These are phyloP conservation scores for Siniperca undulata DNA, from an alignment of 2,797 vertebrate genomes.

Conservation along the genomic window DNA sequence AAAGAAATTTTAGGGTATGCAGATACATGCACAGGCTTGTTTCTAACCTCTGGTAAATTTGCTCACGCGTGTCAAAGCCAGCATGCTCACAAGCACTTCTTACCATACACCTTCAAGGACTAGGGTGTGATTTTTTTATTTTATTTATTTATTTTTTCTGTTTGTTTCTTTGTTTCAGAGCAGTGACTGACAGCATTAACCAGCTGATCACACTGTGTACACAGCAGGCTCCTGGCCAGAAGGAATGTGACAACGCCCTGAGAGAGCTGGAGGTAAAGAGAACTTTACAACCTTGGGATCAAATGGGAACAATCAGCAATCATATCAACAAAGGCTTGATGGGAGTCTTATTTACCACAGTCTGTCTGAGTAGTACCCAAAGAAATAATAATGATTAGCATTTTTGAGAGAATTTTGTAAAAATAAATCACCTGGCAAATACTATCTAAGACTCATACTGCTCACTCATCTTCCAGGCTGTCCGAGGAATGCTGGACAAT, in stretches of 20 bases:
- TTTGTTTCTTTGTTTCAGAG: slow-evolving; percentile 82
- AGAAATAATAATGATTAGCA: neutral
- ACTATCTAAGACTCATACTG: neutral
- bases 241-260: slow-evolving; percentile 98
- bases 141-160: neutral
- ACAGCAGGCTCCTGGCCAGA: slow-evolving; percentile 98
- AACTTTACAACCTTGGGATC: slow-evolving; percentile 14
- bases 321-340: neutral
- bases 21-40: neutral
- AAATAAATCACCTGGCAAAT: neutral
- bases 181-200: slow-evolving; percentile 99
- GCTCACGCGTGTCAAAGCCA: neutral
- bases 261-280: slow-evolving; percentile 94
- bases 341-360: neutral
- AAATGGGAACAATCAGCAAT: neutral
- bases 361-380: neutral
- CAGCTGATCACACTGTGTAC: slow-evolving; percentile 98
- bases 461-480: slow-evolving; percentile 85
- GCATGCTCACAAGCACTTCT: neutral
- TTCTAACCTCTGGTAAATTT: neutral
- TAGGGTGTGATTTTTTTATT: neutral
- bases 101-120: neutral
- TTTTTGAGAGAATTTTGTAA: neutral
- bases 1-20: neutral
- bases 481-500: slow-evolving; percentile 96